Base-by-base conservation (phyloP, 2,113 vertebrate genomes). In the Xyrauchen texanus region DNA sequence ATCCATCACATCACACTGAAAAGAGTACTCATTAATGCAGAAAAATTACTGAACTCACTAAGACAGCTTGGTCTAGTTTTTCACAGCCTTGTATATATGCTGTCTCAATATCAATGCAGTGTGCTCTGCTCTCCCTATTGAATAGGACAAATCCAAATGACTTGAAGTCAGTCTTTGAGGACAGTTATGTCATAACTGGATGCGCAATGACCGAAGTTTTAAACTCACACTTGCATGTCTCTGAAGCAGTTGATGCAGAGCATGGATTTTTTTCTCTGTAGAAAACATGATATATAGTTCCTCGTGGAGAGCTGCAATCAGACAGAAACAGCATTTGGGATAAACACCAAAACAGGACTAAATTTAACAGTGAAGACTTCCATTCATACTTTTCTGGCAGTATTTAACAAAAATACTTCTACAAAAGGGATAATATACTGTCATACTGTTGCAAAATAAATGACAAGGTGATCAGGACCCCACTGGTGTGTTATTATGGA, bases 171-270 rank as follows among this genome's bases (percentile, higher is more conserved):
- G 21, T 34, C 21, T 34, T 34, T 34, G 21, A 34, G 21, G 21
- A 34, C 21, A 34, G 21, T 34, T 34, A 34, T 34, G 21, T 34
- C 21, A 34, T 34, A 34, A 34, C 3, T 16, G 52, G 7, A 53
- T 2, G 4, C 21, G 3, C 21, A 34, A 34, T 34, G 21, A 34
- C 21, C 21, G 21, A 34, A 34, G 8, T 34, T 3, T 1, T 21
- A 73, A 4, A 89, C 97, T 91, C 85, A 98, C 96, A 96, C 93
- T 87, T 96, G 96, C 95, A 95, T 95, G 90, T 99, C 97, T 85
- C 96, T 93, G 93, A 98, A 98, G 88, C 97, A 99, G 87, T 96
- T 96, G 90, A 98, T 98, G 84, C 97, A 98, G 42, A 98, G 92
- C 95, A 98, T 95, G 13, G 95, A 96, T 86, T 95, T 97, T 97